phyloP scores from a whole-genome alignment of 2,113 vertebrate genomes.

The Ciconia boyciana region DNA sequence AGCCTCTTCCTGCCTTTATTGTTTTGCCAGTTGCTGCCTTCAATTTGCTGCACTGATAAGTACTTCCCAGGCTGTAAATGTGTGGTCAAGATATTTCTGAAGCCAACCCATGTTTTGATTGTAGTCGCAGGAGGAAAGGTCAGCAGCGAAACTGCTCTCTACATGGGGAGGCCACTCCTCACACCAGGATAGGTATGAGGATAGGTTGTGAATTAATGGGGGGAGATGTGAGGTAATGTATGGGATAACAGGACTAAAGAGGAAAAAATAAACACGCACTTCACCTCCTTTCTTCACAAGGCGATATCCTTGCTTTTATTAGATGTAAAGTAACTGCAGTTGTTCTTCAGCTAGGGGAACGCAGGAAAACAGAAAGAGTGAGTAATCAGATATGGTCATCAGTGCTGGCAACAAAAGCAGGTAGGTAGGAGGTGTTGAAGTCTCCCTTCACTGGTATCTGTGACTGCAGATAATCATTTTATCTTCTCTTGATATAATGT shows the following conservation, averaged over 20 bases:
- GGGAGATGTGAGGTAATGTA: not conserved
- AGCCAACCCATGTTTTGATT: not conserved
- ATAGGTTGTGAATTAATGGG: not conserved
- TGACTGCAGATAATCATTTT: not conserved
- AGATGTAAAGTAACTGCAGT: not conserved
- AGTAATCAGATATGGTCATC: not conserved
- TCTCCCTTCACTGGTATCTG: not conserved
- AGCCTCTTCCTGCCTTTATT: constrained; percentile 50
- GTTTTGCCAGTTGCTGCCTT: constrained; percentile 41
- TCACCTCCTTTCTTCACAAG: not conserved
- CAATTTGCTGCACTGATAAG: constrained; percentile 40
- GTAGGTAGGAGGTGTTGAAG: not conserved
- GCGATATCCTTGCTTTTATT: not conserved
- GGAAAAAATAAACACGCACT: not conserved
- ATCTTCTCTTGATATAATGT: not conserved
- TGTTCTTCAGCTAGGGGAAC: not conserved
- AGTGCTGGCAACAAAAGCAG: not conserved
- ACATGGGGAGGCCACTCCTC: not conserved
- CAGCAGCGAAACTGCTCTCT: not conserved
- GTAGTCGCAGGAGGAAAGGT: not conserved
- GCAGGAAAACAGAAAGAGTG: not conserved
- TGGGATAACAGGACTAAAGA: not conserved
- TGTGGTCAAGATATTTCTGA: not conserved
- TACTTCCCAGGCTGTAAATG: constrained; percentile 42
- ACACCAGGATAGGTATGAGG: not conserved